Evolutionary conservation across 2,113 vertebrate species (phyloP).

Genomic region (Condylura cristata): DNA sequence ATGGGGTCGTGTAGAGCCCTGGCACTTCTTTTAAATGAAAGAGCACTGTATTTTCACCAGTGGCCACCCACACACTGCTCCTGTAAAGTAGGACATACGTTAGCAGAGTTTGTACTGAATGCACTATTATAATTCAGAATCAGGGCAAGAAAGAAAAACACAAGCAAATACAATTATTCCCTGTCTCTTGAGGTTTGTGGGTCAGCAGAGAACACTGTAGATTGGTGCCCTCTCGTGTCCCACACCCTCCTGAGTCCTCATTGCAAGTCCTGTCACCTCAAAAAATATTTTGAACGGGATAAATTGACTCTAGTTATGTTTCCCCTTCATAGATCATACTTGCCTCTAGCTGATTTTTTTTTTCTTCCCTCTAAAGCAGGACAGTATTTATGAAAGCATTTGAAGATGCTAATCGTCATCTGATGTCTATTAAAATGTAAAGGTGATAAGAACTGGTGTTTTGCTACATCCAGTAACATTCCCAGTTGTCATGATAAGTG

Average conservation of each 20-base stretch:
- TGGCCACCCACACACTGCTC: not conserved
- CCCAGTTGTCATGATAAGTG: not conserved
- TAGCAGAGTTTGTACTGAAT: not conserved
- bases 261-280: not conserved
- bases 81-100: not conserved
- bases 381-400: constrained; percentile 16
- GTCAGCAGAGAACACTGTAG: not conserved
- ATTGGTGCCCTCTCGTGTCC: not conserved
- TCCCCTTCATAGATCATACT: constrained; percentile 4
- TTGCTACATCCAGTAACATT: constrained; percentile 33
- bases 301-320: not conserved
- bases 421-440: constrained; percentile 31
- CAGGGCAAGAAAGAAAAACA: not conserved
- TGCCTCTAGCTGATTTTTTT: not conserved
- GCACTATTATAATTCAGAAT: constrained; percentile 30
- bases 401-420: constrained; percentile 15
- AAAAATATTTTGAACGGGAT: constrained; percentile 33
- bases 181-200: not conserved
- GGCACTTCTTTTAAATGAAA: not conserved
- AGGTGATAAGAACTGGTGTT: constrained; percentile 27
- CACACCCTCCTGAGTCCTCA: not conserved
- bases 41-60: not conserved
- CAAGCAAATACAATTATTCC: not conserved
- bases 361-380: constrained; percentile 37
- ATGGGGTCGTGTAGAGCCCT: not conserved